Evolutionary conservation across 1,140 invertebrate species (phyloP), one percentile per base, ranked within the genome.

Genomic region (Littorina saxatilis): DNA sequence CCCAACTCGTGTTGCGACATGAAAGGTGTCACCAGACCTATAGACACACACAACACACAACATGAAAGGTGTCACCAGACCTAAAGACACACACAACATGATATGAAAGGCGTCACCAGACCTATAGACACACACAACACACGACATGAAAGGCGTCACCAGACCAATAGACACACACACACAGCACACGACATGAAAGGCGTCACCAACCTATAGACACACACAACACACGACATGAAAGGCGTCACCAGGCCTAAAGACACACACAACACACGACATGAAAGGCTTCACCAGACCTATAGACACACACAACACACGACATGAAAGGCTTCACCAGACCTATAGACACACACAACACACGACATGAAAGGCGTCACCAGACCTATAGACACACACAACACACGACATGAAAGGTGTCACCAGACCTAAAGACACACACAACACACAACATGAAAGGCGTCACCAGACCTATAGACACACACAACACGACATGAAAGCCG

Each of bases 281-380:
- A 47, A 47, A 17, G 43, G 43, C 43, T 5, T 17, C 43, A 47
- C 43, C 43, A 5, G 43, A 47, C 43, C 43, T 47, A 17, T 47
- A 47, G 43, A 47, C 43, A 47, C 7, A 47, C 7, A 47, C 43
- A 47, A 5, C 43, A 9, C 17, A 17, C 17, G 43, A 5, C 43
- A 47, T 47, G 43, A 47, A 47, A 17, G 43, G 43, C 43, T 0
- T 17, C 43, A 47, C 43, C 43, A 5, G 43, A 47, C 43, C 43
- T 47, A 17, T 47, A 47, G 43, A 47, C 43, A 47, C 7, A 47
- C 7, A 47, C 17, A 32, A 55, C 79, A 47, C 87, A 75, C 4
- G 88, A 84, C 70, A 88, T 86, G 75, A 87, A 88, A 9, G 88
- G 86, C n/a, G 88, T 88, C 15, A 88, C 85, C 43, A 90, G 63